Evolutionary conservation across 2,113 vertebrate species (phyloP).

Genomic region (Coptodon bakossiorum): DNA sequence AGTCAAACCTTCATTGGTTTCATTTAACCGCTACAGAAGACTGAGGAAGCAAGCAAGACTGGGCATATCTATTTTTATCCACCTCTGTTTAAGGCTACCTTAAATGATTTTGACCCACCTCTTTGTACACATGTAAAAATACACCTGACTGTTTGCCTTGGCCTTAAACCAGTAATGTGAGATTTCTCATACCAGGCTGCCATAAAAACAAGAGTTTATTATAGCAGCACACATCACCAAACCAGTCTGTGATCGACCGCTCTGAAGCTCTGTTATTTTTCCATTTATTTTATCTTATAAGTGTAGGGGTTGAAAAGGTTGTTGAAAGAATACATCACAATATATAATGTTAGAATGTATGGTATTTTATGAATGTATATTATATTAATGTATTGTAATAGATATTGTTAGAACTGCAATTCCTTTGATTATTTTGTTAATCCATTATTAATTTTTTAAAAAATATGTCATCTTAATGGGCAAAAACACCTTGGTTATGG

Average conservation of each 20-base stretch:
- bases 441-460: neutral
- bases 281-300: neutral
- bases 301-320: neutral
- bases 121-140: neutral
- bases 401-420: neutral
- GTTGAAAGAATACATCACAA: neutral
- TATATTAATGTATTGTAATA: neutral
- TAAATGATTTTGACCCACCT: neutral
- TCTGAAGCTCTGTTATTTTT: neutral
- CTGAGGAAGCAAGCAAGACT: neutral
- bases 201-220: neutral
- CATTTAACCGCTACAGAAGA: neutral
- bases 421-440: neutral
- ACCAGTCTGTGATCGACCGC: fast-evolving
- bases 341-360: neutral
- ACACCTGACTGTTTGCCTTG: conserved; percentile 7
- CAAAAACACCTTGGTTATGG: neutral
- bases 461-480: neutral
- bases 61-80: neutral
- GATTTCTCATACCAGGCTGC: neutral
- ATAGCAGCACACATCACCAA: neutral
- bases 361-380: neutral
- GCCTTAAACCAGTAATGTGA: conserved; percentile 6
- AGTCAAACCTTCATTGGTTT: neutral
- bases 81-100: neutral